Conservation (phyloP, 2,797 vertebrate genomes). For the Pangasius larnaudii region DNA sequence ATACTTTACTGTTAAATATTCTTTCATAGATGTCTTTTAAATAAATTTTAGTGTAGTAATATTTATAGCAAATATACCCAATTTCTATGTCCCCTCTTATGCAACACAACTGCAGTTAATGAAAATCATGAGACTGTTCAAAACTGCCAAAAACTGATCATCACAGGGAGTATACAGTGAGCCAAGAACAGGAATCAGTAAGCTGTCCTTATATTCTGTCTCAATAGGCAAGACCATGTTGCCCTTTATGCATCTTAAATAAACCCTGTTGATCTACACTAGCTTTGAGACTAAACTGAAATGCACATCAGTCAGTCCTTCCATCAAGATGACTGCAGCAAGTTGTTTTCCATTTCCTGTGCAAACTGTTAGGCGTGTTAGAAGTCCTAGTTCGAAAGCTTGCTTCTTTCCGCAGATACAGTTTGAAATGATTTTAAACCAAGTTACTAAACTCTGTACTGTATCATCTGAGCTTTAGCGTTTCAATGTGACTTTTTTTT, state of each 20-base stretch:
- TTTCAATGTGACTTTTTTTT: background rate
- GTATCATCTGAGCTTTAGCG: background rate
- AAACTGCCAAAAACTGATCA: background rate
- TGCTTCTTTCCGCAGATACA: background rate
- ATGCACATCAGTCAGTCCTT: slow-evolving; percentile 21
- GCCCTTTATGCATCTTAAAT: slow-evolving; percentile 13
- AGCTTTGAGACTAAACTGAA: slow-evolving; percentile 11
- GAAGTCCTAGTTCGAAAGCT: background rate
- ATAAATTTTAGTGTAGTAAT: background rate
- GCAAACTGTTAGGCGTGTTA: slow-evolving; percentile 45
- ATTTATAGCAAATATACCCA: background rate
- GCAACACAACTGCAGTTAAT: background rate
- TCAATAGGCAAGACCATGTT: background rate
- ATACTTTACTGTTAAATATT: background rate
- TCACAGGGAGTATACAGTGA: background rate
- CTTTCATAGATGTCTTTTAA: background rate
- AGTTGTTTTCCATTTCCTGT: slow-evolving; percentile 63
- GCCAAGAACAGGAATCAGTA: background rate
- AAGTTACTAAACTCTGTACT: background rate
- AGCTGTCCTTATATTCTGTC: slow-evolving; percentile 8
- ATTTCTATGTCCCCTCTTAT: background rate
- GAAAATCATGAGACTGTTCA: background rate
- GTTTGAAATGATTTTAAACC: background rate
- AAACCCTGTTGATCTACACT: slow-evolving; percentile 3
- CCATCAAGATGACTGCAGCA: slow-evolving; percentile 56